Evolutionary conservation across 2,113 vertebrate species (phyloP).

Genomic region (Lepidothrix coronata): DNA sequence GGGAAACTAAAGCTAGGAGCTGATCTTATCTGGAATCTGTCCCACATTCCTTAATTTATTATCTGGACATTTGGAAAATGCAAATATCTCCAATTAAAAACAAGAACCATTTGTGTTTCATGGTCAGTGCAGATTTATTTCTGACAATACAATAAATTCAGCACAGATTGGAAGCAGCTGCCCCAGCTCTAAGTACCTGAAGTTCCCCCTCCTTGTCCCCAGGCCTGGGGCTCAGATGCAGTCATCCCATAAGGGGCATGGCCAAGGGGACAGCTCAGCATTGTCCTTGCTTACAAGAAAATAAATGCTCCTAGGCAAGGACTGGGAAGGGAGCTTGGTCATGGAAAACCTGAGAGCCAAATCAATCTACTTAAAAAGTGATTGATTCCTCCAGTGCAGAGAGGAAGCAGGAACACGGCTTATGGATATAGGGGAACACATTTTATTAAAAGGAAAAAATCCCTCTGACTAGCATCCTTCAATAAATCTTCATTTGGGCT

Average conservation of each 20-base stretch:
- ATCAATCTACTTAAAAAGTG: slow-evolving; percentile 11
- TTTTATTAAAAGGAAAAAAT: not conserved
- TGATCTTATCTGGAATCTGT: not conserved
- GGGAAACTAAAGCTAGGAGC: not conserved
- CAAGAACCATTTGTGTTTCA: not conserved
- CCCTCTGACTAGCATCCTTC: not conserved
- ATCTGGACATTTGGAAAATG: slow-evolving; percentile 20
- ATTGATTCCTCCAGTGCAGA: not conserved
- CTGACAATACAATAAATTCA: not conserved
- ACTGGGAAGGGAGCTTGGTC: not conserved
- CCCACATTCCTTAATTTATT: slow-evolving; percentile 5
- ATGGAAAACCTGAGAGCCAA: slow-evolving; percentile 10
- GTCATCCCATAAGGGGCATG: not conserved
- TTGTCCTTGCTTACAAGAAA: not conserved
- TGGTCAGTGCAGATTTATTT: not conserved
- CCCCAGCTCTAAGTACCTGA: not conserved
- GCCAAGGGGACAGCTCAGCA: not conserved
- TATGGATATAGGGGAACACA: not conserved
- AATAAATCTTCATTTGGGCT: not conserved
- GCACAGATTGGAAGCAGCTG: slow-evolving; percentile 19
- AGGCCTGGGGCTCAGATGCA: not conserved
- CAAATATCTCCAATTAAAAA: slow-evolving; percentile 6
- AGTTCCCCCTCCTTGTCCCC: not conserved
- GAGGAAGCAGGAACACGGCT: not conserved
- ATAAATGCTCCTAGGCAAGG: not conserved